A percentile compares a stretch with the other conserved stretches of the same genome.
These are phyloP conservation scores for Stenichneumon culpator DNA, from an alignment of 2,888 invertebrate species.

Conservation along the genomic window DNA sequence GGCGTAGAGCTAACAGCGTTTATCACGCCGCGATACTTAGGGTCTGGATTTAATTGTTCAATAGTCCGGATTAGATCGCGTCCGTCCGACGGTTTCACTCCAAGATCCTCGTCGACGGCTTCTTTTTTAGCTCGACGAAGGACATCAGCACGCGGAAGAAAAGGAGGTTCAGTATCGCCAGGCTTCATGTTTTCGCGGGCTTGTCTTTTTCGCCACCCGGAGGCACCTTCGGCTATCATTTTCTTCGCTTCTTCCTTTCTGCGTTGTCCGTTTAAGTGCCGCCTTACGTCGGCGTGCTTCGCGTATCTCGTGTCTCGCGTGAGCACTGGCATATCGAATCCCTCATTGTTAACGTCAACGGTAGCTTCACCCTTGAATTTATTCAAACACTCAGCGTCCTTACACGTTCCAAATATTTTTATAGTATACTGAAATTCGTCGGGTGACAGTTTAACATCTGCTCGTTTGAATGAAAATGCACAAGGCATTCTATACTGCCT, in stretches of 20 bases:
- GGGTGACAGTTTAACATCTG: constrained; percentile 29
- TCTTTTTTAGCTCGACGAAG: constrained; percentile 59
- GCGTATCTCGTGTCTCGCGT: constrained; percentile 37
- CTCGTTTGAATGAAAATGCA: constrained; percentile 51
- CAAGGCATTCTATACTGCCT: constrained; percentile 34
- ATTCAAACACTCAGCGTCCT: constrained; percentile 38
- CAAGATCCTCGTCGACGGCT: constrained; percentile 47
- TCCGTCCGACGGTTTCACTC: constrained; percentile 35
- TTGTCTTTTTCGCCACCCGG: constrained; percentile 47
- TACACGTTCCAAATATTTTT: constrained; percentile 41
- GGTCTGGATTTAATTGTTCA: constrained; percentile 48
- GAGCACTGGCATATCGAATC: constrained; percentile 30
- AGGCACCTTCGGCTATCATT: constrained; percentile 50
- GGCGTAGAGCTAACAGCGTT: constrained; percentile 53
- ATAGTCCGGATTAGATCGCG: constrained; percentile 55
- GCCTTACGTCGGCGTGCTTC: constrained; percentile 53
- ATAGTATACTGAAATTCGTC: constrained; percentile 8
- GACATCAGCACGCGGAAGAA: constrained; percentile 29
- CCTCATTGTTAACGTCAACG: constrained; percentile 3
- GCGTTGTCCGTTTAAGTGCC: constrained; percentile 57
- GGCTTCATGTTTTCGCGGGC: constrained; percentile 51
- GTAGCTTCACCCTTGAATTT: constrained; percentile 18
- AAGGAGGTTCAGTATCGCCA: constrained; percentile 60
- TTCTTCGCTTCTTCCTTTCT: constrained; percentile 42
- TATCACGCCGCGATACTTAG: constrained; percentile 56